phyloP scores from a whole-genome alignment of 2,888 invertebrate genomes.

The Seira ritae region DNA sequence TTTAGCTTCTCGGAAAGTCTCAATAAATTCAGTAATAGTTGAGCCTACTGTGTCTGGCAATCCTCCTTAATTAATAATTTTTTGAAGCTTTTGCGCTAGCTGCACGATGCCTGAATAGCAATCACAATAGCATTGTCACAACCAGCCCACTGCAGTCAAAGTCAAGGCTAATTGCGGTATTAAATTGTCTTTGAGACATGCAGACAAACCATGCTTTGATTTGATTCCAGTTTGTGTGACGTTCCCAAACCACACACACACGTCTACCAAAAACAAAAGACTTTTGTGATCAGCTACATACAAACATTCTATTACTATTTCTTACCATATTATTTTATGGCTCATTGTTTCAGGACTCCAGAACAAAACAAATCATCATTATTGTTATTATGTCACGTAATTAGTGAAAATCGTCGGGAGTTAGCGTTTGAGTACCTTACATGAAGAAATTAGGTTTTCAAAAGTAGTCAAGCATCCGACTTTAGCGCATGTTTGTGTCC shows the following conservation, averaged over 20 bases:
- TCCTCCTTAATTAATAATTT: not conserved
- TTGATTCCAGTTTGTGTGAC: not conserved
- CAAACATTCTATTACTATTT: not conserved
- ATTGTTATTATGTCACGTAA: no score
- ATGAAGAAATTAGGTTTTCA: no score
- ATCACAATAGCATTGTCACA: not conserved
- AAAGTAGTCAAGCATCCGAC: no score
- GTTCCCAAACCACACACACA: not conserved
- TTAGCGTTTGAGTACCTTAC: no score
- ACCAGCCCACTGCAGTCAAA: not conserved
- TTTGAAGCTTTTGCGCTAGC: not conserved
- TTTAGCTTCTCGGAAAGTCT: not conserved
- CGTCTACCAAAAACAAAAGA: not conserved
- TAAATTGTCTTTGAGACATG: not conserved
- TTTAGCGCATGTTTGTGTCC: no score
- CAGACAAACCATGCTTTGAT: not conserved
- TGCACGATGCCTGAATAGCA: not conserved
- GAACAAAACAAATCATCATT: no score
- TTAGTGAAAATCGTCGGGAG: no score
- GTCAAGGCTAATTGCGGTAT: conserved; percentile 5
- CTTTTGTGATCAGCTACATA: not conserved
- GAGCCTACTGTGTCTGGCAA: not conserved
- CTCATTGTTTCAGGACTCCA: not conserved
- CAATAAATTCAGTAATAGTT: not conserved
- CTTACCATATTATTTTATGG: conserved; percentile 2